Conservation (phyloP, 2,113 vertebrate species). For the Hippoglossus stenolepis region DNA sequence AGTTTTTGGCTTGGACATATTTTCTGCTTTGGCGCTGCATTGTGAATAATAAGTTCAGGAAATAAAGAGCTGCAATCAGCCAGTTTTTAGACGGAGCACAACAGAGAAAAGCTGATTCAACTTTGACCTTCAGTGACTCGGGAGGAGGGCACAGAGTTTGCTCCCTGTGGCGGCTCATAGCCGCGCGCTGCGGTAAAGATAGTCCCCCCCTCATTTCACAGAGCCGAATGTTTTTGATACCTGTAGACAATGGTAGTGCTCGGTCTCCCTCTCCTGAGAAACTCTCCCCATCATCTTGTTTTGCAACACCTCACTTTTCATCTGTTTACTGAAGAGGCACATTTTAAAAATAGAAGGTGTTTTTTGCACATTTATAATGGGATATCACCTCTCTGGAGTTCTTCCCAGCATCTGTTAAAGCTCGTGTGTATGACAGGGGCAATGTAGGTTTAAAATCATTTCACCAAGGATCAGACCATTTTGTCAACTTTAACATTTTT, state of each 20-base stretch:
- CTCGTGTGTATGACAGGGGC: neutral
- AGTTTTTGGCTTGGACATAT: neutral
- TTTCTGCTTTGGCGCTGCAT: neutral
- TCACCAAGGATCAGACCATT: neutral
- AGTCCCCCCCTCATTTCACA: too few species aligned
- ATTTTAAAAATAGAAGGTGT: conserved; percentile 64
- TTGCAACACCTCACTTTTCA: conserved; percentile 42
- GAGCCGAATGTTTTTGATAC: neutral
- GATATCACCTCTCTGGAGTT: conserved; percentile 22
- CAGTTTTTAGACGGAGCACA: neutral
- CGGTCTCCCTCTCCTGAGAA: conserved; percentile 45
- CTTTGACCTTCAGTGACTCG: neutral
- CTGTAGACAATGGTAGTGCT: conserved; percentile 36
- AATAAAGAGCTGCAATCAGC: neutral
- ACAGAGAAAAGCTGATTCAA: neutral
- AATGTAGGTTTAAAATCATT: neutral
- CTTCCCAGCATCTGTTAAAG: conserved; percentile 15
- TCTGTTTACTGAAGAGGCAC: conserved; percentile 48
- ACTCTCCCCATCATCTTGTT: conserved; percentile 33
- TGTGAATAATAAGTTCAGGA: neutral
- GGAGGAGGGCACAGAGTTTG: neutral
- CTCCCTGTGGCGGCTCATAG: too few species aligned
- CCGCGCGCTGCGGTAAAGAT: too few species aligned
- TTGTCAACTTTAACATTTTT: neutral
- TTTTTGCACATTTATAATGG: conserved; percentile 37